Evolutionary conservation across 2,113 vertebrate genomes (phyloP).

Genomic region (Cynocephalus volans): DNA sequence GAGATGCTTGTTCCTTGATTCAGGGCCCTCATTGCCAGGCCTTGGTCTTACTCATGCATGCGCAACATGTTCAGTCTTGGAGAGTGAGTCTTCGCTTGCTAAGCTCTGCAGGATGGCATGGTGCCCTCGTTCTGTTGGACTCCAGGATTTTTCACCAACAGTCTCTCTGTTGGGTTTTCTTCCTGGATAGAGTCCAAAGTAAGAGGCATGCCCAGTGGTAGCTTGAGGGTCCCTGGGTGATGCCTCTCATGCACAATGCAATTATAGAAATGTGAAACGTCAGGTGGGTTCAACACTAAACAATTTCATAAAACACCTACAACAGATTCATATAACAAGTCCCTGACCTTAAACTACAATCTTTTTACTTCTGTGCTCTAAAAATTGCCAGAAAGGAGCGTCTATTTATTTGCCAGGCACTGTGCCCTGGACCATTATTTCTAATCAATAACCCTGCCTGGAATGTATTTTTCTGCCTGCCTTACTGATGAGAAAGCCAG

Average conservation of each 20-base stretch:
- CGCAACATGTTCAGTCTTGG: accelerated
- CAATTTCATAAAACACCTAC: not conserved
- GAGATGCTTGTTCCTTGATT: not conserved
- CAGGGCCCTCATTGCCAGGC: too few species aligned
- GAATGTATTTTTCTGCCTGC: not conserved
- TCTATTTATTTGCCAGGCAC: accelerated
- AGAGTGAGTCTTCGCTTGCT: not conserved
- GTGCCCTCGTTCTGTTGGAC: too few species aligned
- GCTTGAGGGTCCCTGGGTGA: accelerated
- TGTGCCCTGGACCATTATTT: accelerated
- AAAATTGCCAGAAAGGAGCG: not conserved
- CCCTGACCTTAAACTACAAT: too few species aligned
- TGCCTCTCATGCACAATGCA: accelerated
- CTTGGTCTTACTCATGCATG: too few species aligned
- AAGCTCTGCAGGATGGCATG: accelerated
- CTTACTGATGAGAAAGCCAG: accelerated
- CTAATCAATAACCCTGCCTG: accelerated
- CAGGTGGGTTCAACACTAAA: too few species aligned
- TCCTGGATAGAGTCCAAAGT: not conserved
- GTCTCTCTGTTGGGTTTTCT: accelerated
- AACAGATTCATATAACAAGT: accelerated
- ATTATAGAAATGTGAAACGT: accelerated
- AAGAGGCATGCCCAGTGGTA: accelerated
- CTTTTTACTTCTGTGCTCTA: not conserved
- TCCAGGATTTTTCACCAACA: not conserved